phyloP scores from a whole-genome alignment of 2,888 invertebrate genomes.

The Sycophila texana region DNA sequence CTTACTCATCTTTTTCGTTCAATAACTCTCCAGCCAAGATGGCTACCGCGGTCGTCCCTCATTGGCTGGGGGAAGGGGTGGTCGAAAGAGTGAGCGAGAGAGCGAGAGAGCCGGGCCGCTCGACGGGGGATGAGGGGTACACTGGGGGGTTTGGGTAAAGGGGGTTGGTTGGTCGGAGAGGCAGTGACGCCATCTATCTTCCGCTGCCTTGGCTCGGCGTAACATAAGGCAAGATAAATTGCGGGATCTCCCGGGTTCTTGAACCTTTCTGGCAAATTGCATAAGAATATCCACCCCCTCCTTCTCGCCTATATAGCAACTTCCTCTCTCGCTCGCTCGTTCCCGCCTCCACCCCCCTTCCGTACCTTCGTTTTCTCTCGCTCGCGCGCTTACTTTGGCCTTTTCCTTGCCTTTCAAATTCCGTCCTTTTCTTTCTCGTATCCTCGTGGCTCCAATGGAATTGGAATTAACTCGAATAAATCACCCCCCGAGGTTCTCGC shows the following conservation, averaged over 20 bases:
- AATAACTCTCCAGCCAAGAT: slow-evolving; percentile 77
- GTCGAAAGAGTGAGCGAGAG: slow-evolving; percentile 65
- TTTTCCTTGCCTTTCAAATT: slow-evolving; percentile 59
- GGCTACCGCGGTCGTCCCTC: slow-evolving; percentile 76
- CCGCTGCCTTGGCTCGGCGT: slow-evolving; percentile 75
- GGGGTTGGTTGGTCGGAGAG: slow-evolving; percentile 70
- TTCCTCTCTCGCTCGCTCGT: slow-evolving; percentile 52
- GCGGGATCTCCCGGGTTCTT: slow-evolving; percentile 76
- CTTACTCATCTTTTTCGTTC: slow-evolving; percentile 77
- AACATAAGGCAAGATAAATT: slow-evolving; percentile 77
- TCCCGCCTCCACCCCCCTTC: slow-evolving; percentile 58
- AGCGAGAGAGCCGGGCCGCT: slow-evolving; percentile 50
- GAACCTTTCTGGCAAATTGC: slow-evolving; percentile 77
- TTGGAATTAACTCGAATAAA: slow-evolving; percentile 76
- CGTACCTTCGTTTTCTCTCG: slow-evolving; percentile 58
- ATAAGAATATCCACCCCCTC: slow-evolving; percentile 72
- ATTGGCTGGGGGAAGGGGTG: slow-evolving; percentile 75
- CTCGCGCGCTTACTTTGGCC: slow-evolving; percentile 57
- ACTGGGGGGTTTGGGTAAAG: slow-evolving; percentile 65
- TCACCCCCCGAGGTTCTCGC: slow-evolving; percentile 66
- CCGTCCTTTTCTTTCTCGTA: slow-evolving; percentile 59
- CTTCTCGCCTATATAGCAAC: slow-evolving; percentile 49
- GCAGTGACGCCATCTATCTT: slow-evolving; percentile 76
- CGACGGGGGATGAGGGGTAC: slow-evolving; percentile 35
- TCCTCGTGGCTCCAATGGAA: slow-evolving; percentile 75